These are phyloP conservation scores for Apogon hyalosoma DNA, from an alignment of 2,797 vertebrate genomes.

Conservation along the genomic window DNA sequence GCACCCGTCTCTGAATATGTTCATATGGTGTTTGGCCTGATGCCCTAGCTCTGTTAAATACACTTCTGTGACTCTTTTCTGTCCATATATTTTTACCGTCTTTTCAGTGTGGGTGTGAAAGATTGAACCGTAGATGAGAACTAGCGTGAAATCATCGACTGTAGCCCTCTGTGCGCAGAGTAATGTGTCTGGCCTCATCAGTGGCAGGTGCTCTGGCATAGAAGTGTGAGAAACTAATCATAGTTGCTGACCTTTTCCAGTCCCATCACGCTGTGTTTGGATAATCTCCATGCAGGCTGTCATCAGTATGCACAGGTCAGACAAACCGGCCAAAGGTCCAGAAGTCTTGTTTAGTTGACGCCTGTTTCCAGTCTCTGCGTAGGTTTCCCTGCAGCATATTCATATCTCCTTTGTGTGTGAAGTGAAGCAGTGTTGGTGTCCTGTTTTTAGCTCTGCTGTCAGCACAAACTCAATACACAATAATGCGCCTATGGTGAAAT, in stretches of 20 bases:
- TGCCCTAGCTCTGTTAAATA: no score
- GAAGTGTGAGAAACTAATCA: conserved; percentile 74
- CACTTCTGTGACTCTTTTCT: no score
- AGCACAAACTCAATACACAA: conserved; percentile 13
- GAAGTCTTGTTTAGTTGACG: conserved; percentile 13
- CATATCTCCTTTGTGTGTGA: not conserved
- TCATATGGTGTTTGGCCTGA: no score
- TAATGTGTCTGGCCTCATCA: conserved; percentile 45
- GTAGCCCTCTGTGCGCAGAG: conserved; percentile 5
- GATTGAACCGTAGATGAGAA: conserved; percentile 22
- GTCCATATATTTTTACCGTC: no score
- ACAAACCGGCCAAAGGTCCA: conserved; percentile 20
- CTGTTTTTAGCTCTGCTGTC: not conserved
- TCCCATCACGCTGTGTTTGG: conserved; percentile 55
- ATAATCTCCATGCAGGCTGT: conserved; percentile 60
- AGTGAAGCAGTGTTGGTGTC: conserved; percentile 15
- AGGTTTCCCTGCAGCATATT: not conserved
- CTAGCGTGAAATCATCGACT: conserved; percentile 11
- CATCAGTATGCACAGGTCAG: conserved; percentile 47
- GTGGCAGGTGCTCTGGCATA: conserved; percentile 57
- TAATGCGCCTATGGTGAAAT: conserved; percentile 6
- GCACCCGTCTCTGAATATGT: no score
- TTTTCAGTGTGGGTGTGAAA: not conserved
- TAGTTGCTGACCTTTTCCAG: conserved; percentile 71
- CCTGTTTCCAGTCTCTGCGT: not conserved